phyloP scores from a whole-genome alignment of 2,113 vertebrate species.

The Atrichornis clamosus region DNA sequence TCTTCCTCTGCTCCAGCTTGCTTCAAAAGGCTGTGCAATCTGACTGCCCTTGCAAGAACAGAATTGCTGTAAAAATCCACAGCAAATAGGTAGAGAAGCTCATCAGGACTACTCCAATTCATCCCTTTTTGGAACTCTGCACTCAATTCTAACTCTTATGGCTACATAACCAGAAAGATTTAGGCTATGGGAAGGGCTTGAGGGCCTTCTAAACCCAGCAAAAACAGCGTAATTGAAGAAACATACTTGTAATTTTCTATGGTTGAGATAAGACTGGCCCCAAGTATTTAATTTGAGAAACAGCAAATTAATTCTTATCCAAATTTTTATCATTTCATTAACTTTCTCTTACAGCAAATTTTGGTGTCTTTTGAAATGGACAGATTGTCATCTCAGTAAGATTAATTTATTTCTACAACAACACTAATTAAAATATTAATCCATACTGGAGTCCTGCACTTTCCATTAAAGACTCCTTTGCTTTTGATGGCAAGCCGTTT shows the following conservation, averaged over 20 bases:
- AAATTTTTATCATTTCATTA: background rate
- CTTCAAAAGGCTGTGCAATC: background rate
- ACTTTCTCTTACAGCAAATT: background rate
- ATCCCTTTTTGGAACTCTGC: background rate
- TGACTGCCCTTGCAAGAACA: background rate
- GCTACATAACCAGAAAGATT: background rate
- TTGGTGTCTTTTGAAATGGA: background rate
- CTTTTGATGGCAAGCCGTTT: background rate
- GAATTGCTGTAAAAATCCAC: background rate
- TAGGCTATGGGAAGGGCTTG: background rate
- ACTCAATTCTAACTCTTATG: background rate
- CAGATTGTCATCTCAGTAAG: background rate
- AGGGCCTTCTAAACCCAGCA: background rate
- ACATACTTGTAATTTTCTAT: background rate
- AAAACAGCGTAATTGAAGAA: background rate
- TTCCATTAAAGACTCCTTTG: background rate
- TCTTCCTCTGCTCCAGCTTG: background rate
- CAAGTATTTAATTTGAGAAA: background rate
- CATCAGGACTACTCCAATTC: background rate
- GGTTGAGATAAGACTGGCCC: background rate
- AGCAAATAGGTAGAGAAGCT: background rate
- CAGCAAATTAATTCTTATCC: background rate
- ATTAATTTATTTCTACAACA: background rate
- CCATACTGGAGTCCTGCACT: background rate
- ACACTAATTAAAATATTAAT: background rate